Evolutionary conservation across 2,797 vertebrate genomes (phyloP).

Genomic region (Echiichthys vipera): DNA sequence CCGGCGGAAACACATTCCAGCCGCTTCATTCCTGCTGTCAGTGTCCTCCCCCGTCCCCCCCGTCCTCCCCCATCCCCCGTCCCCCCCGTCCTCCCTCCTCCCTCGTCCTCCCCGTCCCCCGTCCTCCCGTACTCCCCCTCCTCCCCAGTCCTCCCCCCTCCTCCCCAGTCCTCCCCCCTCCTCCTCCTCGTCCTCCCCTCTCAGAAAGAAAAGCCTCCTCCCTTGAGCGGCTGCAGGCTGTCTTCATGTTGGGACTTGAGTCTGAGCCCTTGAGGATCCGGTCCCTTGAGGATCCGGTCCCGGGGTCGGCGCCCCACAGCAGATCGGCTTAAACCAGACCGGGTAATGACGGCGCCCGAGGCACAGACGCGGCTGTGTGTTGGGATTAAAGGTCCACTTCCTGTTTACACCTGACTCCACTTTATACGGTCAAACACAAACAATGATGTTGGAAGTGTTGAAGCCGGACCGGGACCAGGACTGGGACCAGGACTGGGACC

Average conservation of each 20-base stretch:
- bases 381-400: background rate
- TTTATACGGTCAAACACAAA: no score
- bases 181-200: background rate
- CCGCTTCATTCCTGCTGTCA: conserved; percentile 44
- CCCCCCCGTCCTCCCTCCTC: no score
- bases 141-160: no score
- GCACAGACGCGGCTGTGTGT: background rate
- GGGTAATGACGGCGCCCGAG: conserved; percentile 41
- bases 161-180: no score
- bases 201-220: conserved; percentile 36
- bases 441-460: no score
- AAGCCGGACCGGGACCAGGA: no score
- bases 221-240: conserved; percentile 20
- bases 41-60: background rate
- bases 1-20: conserved; percentile 72
- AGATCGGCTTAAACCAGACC: conserved; percentile 49
- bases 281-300: conserved; percentile 26
- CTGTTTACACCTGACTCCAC: conserved; percentile 29
- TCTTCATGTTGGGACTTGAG: conserved; percentile 54
- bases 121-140: no score
- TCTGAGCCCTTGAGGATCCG: no score
- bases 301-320: conserved; percentile 52
- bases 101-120: no score
- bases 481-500: no score
- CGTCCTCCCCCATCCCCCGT: no score